phyloP scores from a whole-genome alignment of 2,797 vertebrate genomes.

The Geotrypetes seraphini region DNA sequence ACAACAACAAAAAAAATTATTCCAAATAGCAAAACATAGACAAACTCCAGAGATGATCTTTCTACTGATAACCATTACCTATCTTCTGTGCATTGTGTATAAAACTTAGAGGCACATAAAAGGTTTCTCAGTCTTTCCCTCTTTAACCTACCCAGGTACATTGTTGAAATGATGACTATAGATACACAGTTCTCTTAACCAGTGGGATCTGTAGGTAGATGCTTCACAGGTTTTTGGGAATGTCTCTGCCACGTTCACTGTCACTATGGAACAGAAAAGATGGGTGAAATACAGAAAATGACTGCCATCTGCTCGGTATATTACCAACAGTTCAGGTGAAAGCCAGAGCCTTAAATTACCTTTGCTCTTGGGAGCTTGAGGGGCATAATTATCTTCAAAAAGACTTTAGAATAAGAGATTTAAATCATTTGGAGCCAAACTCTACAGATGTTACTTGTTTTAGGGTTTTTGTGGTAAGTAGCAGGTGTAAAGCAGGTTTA shows the following conservation, averaged over 20 bases:
- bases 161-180: constrained; percentile 21
- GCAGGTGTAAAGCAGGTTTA: constrained; percentile 35
- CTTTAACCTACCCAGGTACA: constrained; percentile 16
- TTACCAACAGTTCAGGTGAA: constrained; percentile 35
- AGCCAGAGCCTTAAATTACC: constrained; percentile 39
- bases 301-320: constrained; percentile 36
- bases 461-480: constrained; percentile 16
- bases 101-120: constrained; percentile 1
- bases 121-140: too few relatives aligned
- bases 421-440: constrained; percentile 33
- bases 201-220: constrained; percentile 1
- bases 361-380: constrained; percentile 23
- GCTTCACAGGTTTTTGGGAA: too few relatives aligned
- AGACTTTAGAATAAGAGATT: constrained; percentile 26
- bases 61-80: too few relatives aligned
- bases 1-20: too few relatives aligned
- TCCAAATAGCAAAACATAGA: too few relatives aligned
- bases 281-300: constrained; percentile 39
- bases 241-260: constrained; percentile 1
- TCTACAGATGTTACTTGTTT: constrained; percentile 13
- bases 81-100: too few relatives aligned
- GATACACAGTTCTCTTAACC: constrained; percentile 11
- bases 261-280: constrained; percentile 15
- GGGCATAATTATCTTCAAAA: constrained; percentile 43
- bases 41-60: too few relatives aligned